Evolutionary conservation across 2,888 invertebrate genomes (phyloP).

Genomic region (Pycnomerus fuliginosus): DNA sequence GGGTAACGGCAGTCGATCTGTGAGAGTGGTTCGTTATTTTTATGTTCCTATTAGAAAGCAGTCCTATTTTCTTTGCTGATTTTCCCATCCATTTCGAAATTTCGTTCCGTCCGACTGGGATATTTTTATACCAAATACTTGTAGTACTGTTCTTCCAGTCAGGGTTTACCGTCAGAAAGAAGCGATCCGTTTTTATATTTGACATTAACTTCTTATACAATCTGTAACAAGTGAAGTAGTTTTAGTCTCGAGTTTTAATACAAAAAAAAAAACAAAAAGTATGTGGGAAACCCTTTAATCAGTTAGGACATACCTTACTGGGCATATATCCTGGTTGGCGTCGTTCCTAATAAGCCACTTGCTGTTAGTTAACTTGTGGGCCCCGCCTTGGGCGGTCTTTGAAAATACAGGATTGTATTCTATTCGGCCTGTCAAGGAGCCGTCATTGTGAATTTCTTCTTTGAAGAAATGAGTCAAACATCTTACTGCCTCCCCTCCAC

Average conservation of each 20-base stretch:
- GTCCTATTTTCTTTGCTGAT: constrained; percentile 2
- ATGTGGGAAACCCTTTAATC: too few species aligned
- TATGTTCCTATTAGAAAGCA: constrained; percentile 1
- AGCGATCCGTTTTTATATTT: constrained; percentile 1
- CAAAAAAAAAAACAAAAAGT: too few species aligned
- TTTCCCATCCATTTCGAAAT: constrained; percentile 4
- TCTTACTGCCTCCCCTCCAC: too few species aligned
- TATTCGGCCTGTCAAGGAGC: neutral
- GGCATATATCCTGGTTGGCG: neutral
- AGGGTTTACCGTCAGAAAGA: constrained; percentile 2
- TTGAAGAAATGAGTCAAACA: neutral
- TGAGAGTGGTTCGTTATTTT: constrained; percentile 2
- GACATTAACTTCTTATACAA: neutral
- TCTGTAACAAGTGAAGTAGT: neutral
- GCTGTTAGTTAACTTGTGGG: neutral
- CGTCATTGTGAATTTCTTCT: neutral
- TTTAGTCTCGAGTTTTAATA: too few species aligned
- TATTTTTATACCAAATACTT: constrained; percentile 5
- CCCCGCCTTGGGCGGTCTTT: neutral
- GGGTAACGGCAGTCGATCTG: constrained; percentile 2
- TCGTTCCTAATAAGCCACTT: neutral
- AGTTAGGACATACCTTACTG: neutral
- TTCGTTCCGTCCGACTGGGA: constrained; percentile 5
- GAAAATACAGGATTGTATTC: neutral
- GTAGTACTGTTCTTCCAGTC: constrained; percentile 1